Evolutionary conservation across 2,113 vertebrate species (phyloP).

Genomic region (Ciconia stormi): DNA sequence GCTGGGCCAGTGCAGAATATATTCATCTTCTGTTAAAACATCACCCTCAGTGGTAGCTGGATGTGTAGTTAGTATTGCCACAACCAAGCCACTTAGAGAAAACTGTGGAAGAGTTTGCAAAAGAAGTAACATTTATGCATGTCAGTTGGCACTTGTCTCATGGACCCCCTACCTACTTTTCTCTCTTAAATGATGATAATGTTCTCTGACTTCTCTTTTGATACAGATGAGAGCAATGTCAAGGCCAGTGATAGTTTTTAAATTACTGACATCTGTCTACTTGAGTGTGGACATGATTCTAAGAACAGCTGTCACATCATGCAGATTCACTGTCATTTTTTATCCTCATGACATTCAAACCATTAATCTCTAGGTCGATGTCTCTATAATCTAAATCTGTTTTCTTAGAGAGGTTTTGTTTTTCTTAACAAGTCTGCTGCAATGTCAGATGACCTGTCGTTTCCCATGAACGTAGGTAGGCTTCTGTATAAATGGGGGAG

Average conservation of each 20-base stretch:
- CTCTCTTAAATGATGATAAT: not conserved
- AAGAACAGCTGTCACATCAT: not conserved
- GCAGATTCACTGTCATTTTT: not conserved
- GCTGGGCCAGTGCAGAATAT: not conserved
- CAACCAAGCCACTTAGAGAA: not conserved
- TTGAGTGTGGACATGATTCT: not conserved
- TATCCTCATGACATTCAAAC: not conserved
- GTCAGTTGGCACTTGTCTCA: not conserved
- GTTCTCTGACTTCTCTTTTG: not conserved
- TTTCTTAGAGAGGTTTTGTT: not conserved
- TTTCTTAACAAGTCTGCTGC: not conserved
- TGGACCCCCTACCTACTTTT: not conserved
- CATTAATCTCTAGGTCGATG: not conserved
- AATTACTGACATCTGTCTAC: not conserved
- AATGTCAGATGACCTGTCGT: not conserved
- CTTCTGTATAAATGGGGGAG: not conserved
- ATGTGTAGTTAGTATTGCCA: not conserved
- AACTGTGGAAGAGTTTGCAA: not conserved
- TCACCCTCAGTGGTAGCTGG: not conserved
- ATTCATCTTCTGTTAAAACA: not conserved
- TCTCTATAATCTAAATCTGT: not conserved
- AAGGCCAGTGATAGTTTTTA: not conserved
- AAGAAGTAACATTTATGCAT: fast-evolving
- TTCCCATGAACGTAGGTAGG: not conserved
- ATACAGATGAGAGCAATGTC: not conserved